Conservation (phyloP, 2,113 vertebrate genomes). For the Solea solea region DNA sequence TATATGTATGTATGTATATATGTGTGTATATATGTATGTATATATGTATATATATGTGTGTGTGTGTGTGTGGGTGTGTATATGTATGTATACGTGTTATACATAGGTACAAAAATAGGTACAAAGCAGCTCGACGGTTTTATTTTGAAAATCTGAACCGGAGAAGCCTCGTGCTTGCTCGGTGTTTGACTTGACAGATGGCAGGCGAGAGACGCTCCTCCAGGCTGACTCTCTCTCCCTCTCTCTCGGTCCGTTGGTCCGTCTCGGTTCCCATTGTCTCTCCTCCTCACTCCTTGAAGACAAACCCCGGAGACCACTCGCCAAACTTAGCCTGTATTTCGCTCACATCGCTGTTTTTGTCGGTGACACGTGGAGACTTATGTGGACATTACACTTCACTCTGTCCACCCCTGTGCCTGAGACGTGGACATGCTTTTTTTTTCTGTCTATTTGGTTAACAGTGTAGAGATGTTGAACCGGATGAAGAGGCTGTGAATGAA, state of each 20-base stretch:
- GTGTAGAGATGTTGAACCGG: conserved; percentile 3
- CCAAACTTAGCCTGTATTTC: conserved; percentile 31
- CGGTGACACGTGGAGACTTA: neutral
- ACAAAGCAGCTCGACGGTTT: neutral
- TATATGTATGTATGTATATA: too few species aligned
- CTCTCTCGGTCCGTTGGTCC: conserved; percentile 69
- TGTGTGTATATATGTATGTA: too few species aligned
- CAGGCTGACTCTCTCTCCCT: conserved; percentile 48
- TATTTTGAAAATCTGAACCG: conserved; percentile 44
- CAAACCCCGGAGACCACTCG: conserved; percentile 32
- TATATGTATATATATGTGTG: too few species aligned
- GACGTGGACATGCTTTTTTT: conserved; percentile 24
- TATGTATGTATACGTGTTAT: too few species aligned
- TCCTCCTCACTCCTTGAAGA: conserved; percentile 47
- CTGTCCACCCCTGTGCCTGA: conserved; percentile 12
- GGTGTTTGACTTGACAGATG: conserved; percentile 77
- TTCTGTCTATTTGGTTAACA: neutral
- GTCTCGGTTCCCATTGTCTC: conserved; percentile 73
- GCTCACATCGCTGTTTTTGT: neutral
- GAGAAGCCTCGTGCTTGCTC: neutral
- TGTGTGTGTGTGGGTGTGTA: too few species aligned
- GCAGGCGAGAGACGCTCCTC: conserved; percentile 74
- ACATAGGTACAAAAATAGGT: too few species aligned
- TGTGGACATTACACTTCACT: conserved; percentile 15
- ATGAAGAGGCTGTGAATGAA: conserved; percentile 21